Conservation (phyloP, 2,888 invertebrate genomes). For the Apeira syringaria region DNA sequence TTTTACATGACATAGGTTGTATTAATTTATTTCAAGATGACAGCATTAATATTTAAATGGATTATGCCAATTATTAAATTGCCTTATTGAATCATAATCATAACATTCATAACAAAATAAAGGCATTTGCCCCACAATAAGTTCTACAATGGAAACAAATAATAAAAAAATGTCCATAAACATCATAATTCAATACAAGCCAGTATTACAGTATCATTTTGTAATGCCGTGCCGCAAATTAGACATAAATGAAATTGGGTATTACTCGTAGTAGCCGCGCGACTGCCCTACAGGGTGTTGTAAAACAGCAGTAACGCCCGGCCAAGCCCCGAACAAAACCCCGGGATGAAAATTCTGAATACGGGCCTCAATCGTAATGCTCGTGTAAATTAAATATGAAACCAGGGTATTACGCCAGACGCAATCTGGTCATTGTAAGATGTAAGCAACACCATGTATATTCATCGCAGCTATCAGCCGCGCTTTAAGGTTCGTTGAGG, state of each 20-base stretch:
- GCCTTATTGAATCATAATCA: no score
- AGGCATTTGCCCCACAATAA: no score
- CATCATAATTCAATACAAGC: constrained; percentile 14
- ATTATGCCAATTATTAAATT: no score
- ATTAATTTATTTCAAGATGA: no score
- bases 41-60: no score
- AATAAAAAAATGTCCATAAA: not conserved
- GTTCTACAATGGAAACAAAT: no score
- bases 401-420: constrained; percentile 34
- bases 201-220: constrained; percentile 22
- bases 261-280: constrained; percentile 41
- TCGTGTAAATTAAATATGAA: constrained; percentile 40
- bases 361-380: constrained; percentile 24
- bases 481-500: no score
- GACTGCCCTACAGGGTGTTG: constrained; percentile 57
- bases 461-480: no score
- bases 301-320: constrained; percentile 55
- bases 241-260: constrained; percentile 59
- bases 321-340: constrained; percentile 19
- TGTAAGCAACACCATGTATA: constrained; percentile 8
- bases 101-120: no score
- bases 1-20: no score
- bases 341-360: constrained; percentile 5
- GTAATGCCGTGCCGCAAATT: constrained; percentile 41
- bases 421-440: constrained; percentile 30